Conservation (phyloP, 2,797 vertebrate species). For the Phataginus tricuspis region DNA sequence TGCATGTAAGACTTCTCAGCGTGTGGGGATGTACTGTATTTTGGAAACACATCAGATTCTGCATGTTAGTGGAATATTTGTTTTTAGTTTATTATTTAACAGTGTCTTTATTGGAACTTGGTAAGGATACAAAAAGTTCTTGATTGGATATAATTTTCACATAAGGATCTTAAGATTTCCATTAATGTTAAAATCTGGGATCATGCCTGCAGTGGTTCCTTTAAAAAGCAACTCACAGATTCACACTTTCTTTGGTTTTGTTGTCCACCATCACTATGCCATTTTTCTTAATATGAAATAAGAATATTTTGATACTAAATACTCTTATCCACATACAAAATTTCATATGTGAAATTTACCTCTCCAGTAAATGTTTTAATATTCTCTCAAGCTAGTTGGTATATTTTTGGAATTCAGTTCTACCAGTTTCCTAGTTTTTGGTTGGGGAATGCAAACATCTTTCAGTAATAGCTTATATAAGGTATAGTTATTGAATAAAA, state of each 20-base stretch:
- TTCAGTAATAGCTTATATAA: slow-evolving; percentile 17
- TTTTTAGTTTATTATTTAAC: background rate
- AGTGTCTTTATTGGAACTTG: slow-evolving; percentile 13
- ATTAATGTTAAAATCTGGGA: background rate
- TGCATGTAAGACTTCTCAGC: background rate
- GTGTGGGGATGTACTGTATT: background rate
- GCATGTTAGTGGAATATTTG: background rate
- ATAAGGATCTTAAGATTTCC: slow-evolving; percentile 8
- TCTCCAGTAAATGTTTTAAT: background rate
- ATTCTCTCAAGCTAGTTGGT: background rate
- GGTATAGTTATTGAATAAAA: slow-evolving; percentile 6
- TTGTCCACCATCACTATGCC: accelerated
- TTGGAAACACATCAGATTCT: background rate
- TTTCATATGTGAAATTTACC: background rate
- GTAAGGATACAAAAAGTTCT: background rate
- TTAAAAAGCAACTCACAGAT: background rate
- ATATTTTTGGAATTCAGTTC: background rate
- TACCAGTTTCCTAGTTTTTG: background rate
- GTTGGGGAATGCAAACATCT: background rate
- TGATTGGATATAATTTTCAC: background rate
- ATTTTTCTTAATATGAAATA: background rate
- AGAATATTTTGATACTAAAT: background rate
- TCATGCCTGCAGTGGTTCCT: background rate
- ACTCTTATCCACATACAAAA: background rate
- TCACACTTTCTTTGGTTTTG: background rate